Conservation (phyloP, 2,113 vertebrate genomes). For the Passerina amoena region DNA sequence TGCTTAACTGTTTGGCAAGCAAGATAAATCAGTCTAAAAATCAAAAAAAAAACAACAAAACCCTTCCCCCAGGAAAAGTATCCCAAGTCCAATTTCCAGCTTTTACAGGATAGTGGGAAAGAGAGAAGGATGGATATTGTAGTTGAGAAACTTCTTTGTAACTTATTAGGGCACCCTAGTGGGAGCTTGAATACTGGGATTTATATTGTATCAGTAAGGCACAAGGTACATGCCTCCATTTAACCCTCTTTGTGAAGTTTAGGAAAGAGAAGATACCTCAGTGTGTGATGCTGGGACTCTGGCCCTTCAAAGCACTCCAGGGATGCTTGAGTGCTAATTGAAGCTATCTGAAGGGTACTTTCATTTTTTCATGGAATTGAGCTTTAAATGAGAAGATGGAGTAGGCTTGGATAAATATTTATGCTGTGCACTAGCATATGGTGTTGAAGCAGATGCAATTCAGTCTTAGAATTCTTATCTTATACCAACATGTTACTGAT, state of each 20-base stretch:
- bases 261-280: neutral
- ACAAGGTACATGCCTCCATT: neutral
- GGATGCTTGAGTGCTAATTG: neutral
- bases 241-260: neutral
- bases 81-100: neutral
- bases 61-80: neutral
- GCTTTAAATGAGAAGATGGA: constrained; percentile 36
- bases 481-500: constrained; percentile 6
- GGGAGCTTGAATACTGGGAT: neutral
- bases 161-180: neutral
- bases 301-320: neutral
- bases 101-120: neutral
- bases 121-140: neutral
- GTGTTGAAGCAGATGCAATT: constrained; percentile 53
- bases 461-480: constrained; percentile 36
- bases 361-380: neutral
- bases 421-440: constrained; percentile 38
- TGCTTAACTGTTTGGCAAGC: neutral
- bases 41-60: too few species aligned
- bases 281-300: neutral
- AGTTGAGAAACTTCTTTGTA: neutral
- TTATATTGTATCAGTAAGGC: neutral
- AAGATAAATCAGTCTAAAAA: neutral
- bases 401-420: constrained; percentile 59
- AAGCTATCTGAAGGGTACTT: neutral